A percentile compares a stretch with the other conserved stretches of the same genome.
Evolutionary conservation across 1,140 invertebrate species (phyloP).

Genomic region (Pectinophora gossypiella): DNA sequence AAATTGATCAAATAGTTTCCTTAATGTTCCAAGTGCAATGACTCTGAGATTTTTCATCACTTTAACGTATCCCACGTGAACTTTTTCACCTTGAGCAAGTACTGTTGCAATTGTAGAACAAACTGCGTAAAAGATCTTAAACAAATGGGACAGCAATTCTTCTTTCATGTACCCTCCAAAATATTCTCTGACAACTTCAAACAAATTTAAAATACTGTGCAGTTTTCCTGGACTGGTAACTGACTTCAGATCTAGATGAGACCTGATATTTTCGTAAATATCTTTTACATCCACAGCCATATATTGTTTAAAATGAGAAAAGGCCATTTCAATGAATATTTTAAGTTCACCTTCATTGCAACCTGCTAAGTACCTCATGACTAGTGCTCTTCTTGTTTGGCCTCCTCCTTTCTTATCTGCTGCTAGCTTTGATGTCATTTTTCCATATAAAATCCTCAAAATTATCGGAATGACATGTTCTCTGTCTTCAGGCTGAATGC

Average conservation of each 20-base stretch:
- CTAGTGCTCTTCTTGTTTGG: conserved; percentile 82
- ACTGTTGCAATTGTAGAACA: conserved; percentile 79
- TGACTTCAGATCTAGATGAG: conserved; percentile 76
- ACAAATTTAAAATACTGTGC: conserved; percentile 84
- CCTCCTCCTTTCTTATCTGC: conserved; percentile 84
- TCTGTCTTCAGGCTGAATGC: conserved; percentile 84
- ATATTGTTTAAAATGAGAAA: conserved; percentile 82
- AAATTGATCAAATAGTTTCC: conserved; percentile 88
- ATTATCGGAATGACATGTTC: conserved; percentile 86
- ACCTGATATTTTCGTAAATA: conserved; percentile 66
- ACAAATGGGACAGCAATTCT: conserved; percentile 80
- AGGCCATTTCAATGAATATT: conserved; percentile 89
- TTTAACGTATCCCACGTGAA: conserved; percentile 78
- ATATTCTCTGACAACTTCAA: conserved; percentile 89
- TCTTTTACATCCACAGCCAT: conserved; percentile 70
- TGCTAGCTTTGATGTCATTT: conserved; percentile 88
- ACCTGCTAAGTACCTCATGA: conserved; percentile 90
- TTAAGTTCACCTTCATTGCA: conserved; percentile 86
- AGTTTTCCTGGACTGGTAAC: conserved; percentile 84
- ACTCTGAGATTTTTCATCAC: conserved; percentile 83
- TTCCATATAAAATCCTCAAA: conserved; percentile 91
- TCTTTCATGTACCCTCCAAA: conserved; percentile 86
- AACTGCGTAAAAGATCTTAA: conserved; percentile 85
- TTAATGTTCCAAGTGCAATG: conserved; percentile 77
- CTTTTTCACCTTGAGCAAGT: conserved; percentile 71